Base-by-base conservation (phyloP, 1,140 invertebrate species). In the Heliothis virescens region DNA sequence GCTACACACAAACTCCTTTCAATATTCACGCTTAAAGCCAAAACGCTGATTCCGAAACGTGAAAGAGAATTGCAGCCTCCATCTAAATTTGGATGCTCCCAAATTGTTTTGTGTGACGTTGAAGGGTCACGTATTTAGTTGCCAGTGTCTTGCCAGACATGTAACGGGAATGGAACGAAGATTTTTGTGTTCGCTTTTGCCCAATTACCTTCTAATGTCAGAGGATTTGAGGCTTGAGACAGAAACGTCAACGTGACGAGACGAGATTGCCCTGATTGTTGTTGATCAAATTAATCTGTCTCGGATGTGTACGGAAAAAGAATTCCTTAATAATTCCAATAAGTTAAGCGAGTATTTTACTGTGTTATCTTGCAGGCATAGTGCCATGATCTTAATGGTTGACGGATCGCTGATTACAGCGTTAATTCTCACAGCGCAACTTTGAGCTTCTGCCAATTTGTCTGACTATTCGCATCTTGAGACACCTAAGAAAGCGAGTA, bases 31-130 rank as follows among this genome's bases (percentile, higher is more conserved):
- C 16, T 57, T n/a, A 57, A 72, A 57, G 50, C 69, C 29, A n/a
- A 29, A 57, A n/a, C 69, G 29, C 69, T 16, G 69, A 72, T 26
- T 34, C 26, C 12, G 69, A 72, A 52, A 34, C 29, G 34, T 50
- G 47, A 69, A 71, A 29, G 52, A 72, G 69, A 72, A n/a, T 41
- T 72, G 69, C 69, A 72, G 41, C 18, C n/a, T 16, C 53, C 26
- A 15, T 72, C 53, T 29, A 74, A 74, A 59, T 74, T 50, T 41
- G 29, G 52, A 57, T 72, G 52, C 41, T 60, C 57, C 72, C n/a
- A 79, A 79, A 81, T 81, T 81, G 74, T 81, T 71, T 69, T 57
- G 71, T 80, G 63, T 81, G 79, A 77, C 74, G 65, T 55, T 81
- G 79, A 81, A 74, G 67, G 74, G 73, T 77, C 73, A 77, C 74